These are phyloP conservation scores for Craniophora ligustri DNA, from an alignment of 2,888 invertebrate genomes.

Conservation along the genomic window DNA sequence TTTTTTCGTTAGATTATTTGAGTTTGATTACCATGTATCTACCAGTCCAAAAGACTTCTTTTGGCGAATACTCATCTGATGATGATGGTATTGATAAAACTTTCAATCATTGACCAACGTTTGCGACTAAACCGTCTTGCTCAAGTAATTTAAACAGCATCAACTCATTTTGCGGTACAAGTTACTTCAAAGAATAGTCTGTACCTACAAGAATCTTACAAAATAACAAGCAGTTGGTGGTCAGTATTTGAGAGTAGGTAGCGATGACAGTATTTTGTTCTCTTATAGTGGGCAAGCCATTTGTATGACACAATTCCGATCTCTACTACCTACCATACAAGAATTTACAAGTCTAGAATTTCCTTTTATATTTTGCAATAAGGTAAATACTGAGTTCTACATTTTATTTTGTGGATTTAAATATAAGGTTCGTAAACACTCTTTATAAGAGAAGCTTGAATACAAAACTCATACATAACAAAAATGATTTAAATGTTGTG, in stretches of 20 bases:
- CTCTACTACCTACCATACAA: neutral
- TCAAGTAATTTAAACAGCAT: neutral
- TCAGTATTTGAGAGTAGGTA: neutral
- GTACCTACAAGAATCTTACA: neutral
- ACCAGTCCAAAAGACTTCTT: neutral
- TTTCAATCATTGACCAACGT: neutral
- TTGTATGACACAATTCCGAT: neutral
- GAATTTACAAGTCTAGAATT: conserved; percentile 1
- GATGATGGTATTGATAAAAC: too few species aligned
- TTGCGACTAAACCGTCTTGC: neutral
- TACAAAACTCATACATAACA: too few species aligned
- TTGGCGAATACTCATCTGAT: neutral
- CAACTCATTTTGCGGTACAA: neutral
- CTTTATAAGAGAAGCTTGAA: too few species aligned
- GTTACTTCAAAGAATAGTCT: neutral
- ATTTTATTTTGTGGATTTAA: too few species aligned
- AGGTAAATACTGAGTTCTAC: neutral
- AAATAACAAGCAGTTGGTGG: neutral
- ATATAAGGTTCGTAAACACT: too few species aligned
- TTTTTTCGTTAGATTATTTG: too few species aligned
- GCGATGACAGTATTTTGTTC: neutral
- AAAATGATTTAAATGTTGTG: too few species aligned
- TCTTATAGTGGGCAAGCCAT: neutral
- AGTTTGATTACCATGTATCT: too few species aligned
- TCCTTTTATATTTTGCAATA: neutral